Evolutionary conservation across 2,797 vertebrate genomes (phyloP).

Genomic region (Rachycentron canadum): DNA sequence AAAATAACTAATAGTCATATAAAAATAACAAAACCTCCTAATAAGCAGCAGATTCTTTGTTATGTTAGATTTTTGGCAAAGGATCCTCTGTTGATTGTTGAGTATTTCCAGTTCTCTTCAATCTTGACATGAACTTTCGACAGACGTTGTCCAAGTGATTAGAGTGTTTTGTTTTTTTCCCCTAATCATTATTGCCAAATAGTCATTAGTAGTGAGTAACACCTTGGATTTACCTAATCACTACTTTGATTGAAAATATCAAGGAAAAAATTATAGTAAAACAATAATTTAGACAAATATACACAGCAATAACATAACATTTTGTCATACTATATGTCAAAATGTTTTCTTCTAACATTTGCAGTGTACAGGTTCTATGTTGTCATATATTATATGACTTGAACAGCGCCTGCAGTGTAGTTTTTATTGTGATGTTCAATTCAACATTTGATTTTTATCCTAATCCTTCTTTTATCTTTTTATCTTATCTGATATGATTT

Average conservation of each 20-base stretch:
- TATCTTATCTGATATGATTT: neutral
- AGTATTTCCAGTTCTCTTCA: neutral
- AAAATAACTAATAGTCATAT: neutral
- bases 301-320: neutral
- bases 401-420: neutral
- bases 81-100: neutral
- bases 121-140: too few species aligned
- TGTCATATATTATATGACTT: too few species aligned
- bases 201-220: neutral
- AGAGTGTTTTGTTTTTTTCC: too few species aligned
- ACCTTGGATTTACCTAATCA: neutral
- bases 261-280: neutral
- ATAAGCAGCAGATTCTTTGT: neutral
- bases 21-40: neutral
- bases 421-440: too few species aligned
- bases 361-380: neutral
- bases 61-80: neutral
- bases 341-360: neutral
- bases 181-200: neutral
- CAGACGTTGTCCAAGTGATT: too few species aligned
- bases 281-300: neutral
- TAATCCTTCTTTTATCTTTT: too few species aligned
- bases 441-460: too few species aligned
- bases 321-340: too few species aligned
- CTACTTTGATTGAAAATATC: neutral